Evolutionary conservation across 2,113 vertebrate genomes (phyloP).

Genomic region (Periophthalmodon schlosseri): DNA sequence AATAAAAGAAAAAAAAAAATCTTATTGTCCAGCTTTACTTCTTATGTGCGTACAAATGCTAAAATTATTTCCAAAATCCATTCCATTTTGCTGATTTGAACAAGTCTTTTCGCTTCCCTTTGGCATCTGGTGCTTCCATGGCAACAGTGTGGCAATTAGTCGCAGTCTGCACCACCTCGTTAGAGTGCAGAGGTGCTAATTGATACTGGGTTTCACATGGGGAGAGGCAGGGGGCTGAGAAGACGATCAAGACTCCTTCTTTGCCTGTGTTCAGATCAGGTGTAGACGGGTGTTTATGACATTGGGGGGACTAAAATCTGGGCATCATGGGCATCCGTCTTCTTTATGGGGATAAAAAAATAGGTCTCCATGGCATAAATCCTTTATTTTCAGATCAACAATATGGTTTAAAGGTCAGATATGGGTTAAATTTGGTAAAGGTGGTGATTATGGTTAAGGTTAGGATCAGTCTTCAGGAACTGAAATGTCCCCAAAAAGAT

Average conservation of each 20-base stretch:
- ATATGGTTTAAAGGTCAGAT: no score
- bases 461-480: no score
- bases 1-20: background rate
- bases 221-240: slow-evolving; percentile 20
- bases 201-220: slow-evolving; percentile 51
- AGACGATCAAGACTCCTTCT: slow-evolving; percentile 4
- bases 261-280: background rate
- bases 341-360: no score
- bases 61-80: background rate
- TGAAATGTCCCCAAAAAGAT: no score
- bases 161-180: slow-evolving; percentile 24
- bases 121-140: slow-evolving; percentile 62
- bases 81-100: slow-evolving; percentile 12
- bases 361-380: no score
- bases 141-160: slow-evolving; percentile 64
- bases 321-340: no score
- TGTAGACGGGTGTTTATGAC: background rate
- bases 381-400: no score
- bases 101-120: slow-evolving; percentile 29
- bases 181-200: slow-evolving; percentile 66
- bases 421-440: no score
- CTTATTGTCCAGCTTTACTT: background rate
- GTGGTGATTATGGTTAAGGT: no score
- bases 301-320: no score
- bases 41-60: background rate